phyloP scores from a whole-genome alignment of 1,140 invertebrate species.

The Pararge aegeria region DNA sequence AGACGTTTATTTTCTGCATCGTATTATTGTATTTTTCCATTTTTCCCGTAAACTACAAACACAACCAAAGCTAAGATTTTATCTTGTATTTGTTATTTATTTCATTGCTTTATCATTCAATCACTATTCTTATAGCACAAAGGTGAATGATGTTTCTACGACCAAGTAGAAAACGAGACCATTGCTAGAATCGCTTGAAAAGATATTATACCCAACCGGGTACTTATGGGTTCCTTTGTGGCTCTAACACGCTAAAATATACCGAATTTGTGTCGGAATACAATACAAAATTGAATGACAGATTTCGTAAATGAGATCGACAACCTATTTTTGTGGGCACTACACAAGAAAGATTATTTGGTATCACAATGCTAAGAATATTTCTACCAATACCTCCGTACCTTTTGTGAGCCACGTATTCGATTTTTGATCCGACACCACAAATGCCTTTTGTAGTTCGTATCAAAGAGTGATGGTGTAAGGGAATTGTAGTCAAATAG shows the following conservation, averaged over 20 bases:
- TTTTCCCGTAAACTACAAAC: too few relatives aligned
- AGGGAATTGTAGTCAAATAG: background rate
- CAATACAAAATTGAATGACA: background rate
- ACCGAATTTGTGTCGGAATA: background rate
- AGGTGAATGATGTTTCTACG: background rate
- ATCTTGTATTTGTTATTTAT: background rate
- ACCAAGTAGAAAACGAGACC: background rate
- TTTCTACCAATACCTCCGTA: background rate
- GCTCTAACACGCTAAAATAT: background rate
- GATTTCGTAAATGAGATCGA: background rate
- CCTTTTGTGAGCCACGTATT: background rate
- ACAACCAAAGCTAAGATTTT: background rate
- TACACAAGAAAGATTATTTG: background rate
- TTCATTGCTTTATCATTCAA: background rate
- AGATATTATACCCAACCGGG: conserved; percentile 1
- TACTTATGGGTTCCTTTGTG: background rate
- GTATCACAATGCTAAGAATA: background rate
- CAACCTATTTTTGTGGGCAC: background rate
- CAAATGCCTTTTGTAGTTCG: background rate
- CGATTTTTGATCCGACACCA: background rate
- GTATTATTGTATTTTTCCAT: too few relatives aligned
- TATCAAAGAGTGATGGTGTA: background rate
- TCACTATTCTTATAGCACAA: background rate
- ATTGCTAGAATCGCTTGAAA: conserved; percentile 3
- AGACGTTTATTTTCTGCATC: too few relatives aligned